Evolutionary conservation across 2,888 invertebrate genomes (phyloP).

Genomic region (Cheilosia scutellata): DNA sequence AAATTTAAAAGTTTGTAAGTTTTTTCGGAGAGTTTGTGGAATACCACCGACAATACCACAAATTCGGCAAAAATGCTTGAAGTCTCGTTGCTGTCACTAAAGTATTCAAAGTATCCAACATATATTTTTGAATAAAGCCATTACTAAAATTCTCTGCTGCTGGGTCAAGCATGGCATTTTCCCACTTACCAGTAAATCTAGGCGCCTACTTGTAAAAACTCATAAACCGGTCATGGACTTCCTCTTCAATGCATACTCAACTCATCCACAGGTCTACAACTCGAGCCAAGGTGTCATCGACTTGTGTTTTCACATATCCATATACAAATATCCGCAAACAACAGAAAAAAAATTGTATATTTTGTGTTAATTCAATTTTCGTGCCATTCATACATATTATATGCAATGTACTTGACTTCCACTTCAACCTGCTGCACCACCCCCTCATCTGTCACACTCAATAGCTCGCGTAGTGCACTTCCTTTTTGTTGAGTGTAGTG

Average conservation of each 20-base stretch:
- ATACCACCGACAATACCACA: too few species aligned
- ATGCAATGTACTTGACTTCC: slow-evolving; percentile 38
- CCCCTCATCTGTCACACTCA: slow-evolving; percentile 42
- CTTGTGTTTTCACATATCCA: slow-evolving; percentile 37
- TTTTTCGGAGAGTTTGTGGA: too few species aligned
- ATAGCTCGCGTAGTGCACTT: slow-evolving; percentile 46
- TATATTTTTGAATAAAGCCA: too few species aligned
- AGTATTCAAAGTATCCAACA: too few species aligned
- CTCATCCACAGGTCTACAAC: neutral
- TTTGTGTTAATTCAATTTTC: slow-evolving; percentile 62
- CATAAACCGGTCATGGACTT: slow-evolving; percentile 3
- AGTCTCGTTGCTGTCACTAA: too few species aligned
- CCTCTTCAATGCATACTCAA: neutral
- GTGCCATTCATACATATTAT: slow-evolving; percentile 28
- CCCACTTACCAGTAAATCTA: neutral
- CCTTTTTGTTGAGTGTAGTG: neutral
- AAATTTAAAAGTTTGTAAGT: too few species aligned
- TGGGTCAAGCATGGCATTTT: too few species aligned
- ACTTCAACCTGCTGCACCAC: neutral
- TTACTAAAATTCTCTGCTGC: too few species aligned
- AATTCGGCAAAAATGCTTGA: too few species aligned
- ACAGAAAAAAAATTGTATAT: slow-evolving; percentile 18
- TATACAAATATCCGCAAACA: slow-evolving; percentile 1
- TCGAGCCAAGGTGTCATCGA: slow-evolving; percentile 39
- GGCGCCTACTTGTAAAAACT: slow-evolving; percentile 2